Evolutionary conservation across 2,797 vertebrate genomes (phyloP).

Genomic region (Myiotriccus ornatus): DNA sequence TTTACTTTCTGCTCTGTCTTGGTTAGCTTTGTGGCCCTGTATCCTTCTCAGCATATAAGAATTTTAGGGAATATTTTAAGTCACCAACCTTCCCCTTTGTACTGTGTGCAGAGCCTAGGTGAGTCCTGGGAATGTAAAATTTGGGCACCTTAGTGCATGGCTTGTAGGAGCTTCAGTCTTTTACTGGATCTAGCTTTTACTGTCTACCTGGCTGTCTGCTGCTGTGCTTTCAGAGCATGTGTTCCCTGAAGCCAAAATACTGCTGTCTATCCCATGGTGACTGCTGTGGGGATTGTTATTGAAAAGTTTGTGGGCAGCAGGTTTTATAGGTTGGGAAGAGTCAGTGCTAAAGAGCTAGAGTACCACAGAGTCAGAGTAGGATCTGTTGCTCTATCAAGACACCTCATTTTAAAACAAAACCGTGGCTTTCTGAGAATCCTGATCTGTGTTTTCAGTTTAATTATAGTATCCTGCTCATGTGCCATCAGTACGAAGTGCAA

Average conservation of each 20-base stretch:
- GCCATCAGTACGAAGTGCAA: rapidly evolving
- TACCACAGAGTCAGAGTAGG: neutral
- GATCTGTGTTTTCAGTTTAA: neutral
- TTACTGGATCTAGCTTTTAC: neutral
- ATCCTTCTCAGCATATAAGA: neutral
- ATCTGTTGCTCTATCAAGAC: neutral
- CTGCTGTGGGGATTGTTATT: neutral
- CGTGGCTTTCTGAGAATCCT: neutral
- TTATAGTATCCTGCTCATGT: neutral
- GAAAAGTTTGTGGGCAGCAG: neutral
- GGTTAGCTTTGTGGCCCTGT: neutral
- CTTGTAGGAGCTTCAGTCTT: neutral
- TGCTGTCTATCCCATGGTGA: neutral
- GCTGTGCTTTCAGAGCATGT: neutral
- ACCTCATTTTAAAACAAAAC: neutral
- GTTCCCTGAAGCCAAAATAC: neutral
- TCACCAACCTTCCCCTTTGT: neutral
- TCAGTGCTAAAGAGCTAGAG: neutral
- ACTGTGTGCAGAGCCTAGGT: neutral
- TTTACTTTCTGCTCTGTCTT: neutral
- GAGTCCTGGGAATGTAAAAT: neutral
- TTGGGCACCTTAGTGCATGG: neutral
- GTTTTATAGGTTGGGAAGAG: neutral
- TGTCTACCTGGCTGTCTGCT: neutral
- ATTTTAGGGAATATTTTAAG: neutral